These are phyloP conservation scores for Neodiprion virginianus DNA, from an alignment of 1,140 invertebrate species.

Conservation along the genomic window DNA sequence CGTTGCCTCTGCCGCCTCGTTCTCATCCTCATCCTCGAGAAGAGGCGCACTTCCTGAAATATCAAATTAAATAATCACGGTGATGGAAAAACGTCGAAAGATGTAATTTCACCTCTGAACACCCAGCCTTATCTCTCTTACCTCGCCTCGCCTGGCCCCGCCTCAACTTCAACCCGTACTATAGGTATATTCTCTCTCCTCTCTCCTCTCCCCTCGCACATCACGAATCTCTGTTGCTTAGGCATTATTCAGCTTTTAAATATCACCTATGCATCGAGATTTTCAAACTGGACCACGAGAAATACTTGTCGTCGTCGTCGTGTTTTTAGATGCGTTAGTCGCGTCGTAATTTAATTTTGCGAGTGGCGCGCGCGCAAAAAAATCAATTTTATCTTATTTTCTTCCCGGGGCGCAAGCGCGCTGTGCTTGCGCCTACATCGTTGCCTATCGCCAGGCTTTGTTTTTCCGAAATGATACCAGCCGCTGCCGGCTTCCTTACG, in stretches of 20 bases:
- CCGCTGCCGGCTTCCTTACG: too few species aligned
- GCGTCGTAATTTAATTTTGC: slow-evolving; percentile 45
- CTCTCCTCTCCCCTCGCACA: background rate
- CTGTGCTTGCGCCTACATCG: background rate
- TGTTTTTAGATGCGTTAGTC: background rate
- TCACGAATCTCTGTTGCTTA: too few species aligned
- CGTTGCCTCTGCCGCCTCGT: background rate
- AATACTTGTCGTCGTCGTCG: background rate
- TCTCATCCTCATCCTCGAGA: background rate
- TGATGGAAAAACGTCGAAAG: slow-evolving; percentile 15
- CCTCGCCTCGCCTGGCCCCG: background rate
- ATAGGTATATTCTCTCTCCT: slow-evolving; percentile 12
- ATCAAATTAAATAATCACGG: slow-evolving; percentile 5
- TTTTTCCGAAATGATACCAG: too few species aligned
- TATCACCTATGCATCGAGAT: too few species aligned
- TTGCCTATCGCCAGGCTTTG: too few species aligned
- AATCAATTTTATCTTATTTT: slow-evolving; percentile 44
- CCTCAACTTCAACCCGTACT: slow-evolving; percentile 14
- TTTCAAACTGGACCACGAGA: too few species aligned
- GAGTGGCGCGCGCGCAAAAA: slow-evolving; percentile 34
- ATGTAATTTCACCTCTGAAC: slow-evolving; percentile 1
- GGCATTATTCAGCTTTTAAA: too few species aligned
- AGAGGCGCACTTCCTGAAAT: slow-evolving; percentile 9
- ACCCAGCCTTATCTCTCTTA: background rate
- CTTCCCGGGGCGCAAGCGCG: slow-evolving; percentile 32